These are phyloP conservation scores for Tragopan temminckii DNA, from an alignment of 2,797 vertebrate genomes.

Conservation along the genomic window DNA sequence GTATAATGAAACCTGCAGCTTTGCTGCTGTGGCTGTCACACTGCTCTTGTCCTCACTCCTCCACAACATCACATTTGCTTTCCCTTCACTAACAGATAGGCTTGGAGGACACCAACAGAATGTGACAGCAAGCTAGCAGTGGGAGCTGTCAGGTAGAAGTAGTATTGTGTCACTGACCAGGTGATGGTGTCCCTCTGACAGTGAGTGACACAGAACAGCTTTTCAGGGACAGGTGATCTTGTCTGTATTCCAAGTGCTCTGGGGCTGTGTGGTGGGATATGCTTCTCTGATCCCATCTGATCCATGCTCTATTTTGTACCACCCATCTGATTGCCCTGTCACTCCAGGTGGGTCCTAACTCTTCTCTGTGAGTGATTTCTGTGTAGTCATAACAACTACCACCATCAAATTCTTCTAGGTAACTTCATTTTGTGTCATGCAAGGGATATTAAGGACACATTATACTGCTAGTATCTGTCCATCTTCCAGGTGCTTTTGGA, in stretches of 20 bases:
- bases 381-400: not conserved
- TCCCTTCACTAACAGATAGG: not conserved
- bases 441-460: not conserved
- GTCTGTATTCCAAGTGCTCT: not conserved
- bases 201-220: not conserved
- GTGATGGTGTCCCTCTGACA: not conserved
- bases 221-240: not conserved
- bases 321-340: not conserved
- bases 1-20: not conserved
- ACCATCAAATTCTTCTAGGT: not conserved
- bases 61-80: not conserved
- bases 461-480: not conserved
- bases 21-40: not conserved
- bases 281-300: not conserved
- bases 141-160: not conserved
- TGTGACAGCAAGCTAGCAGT: not conserved
- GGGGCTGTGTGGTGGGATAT: not conserved
- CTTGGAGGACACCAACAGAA: not conserved
- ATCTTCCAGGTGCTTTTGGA: not conserved
- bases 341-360: not conserved
- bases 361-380: not conserved
- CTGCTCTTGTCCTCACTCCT: not conserved
- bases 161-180: not conserved
- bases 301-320: not conserved
- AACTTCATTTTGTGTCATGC: not conserved